Evolutionary conservation across 2,113 vertebrate genomes (phyloP).

Genomic region (Podilymbus podiceps): DNA sequence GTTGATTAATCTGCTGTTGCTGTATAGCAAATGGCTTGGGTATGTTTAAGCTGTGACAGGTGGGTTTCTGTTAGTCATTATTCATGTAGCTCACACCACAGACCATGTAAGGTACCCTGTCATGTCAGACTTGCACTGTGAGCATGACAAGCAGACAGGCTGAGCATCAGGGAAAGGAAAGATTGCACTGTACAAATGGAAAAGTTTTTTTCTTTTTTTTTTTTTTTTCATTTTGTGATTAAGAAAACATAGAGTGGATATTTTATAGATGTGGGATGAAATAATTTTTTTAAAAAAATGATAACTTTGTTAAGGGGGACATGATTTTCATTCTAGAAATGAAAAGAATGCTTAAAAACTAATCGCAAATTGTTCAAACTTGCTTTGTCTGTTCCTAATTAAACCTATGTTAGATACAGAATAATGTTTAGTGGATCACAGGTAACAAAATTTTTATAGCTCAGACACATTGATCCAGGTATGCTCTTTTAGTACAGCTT

Average conservation of each 20-base stretch:
- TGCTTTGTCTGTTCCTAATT: not conserved
- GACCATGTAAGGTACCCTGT: not conserved
- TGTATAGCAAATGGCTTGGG: not conserved
- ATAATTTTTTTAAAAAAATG: not conserved
- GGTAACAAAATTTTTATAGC: not conserved
- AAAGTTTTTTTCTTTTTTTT: not conserved
- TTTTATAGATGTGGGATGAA: not conserved
- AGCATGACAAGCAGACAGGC: not conserved
- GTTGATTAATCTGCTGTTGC: not conserved
- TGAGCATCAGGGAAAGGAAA: not conserved
- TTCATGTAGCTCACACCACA: not conserved
- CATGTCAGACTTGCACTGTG: not conserved
- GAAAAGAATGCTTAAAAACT: not conserved
- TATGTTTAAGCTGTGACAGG: not conserved
- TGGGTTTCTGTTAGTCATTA: not conserved
- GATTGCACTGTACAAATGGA: not conserved
- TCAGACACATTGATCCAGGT: not conserved
- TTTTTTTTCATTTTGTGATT: not conserved
- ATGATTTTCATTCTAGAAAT: not conserved
- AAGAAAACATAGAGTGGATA: not conserved
- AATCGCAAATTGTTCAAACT: not conserved
- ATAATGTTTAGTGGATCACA: not conserved
- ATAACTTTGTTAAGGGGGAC: not conserved
- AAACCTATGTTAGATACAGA: not conserved
- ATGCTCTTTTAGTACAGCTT: not conserved